These are phyloP conservation scores for Thaleichthys pacificus DNA, from an alignment of 2,797 vertebrate genomes.

Conservation along the genomic window DNA sequence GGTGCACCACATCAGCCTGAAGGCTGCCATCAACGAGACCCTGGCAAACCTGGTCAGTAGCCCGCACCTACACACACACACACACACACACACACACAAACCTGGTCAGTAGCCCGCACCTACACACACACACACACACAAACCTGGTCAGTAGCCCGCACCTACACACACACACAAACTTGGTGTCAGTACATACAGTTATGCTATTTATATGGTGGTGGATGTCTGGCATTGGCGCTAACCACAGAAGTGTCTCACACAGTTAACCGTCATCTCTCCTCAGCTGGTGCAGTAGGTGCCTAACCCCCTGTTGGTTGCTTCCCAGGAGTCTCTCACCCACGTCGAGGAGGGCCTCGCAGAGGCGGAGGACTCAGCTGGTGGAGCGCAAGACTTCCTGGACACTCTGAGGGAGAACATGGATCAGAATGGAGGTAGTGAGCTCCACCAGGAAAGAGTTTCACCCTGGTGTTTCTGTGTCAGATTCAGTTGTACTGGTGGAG, in stretches of 20 bases:
- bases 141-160: constrained; percentile 74
- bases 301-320: background rate
- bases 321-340: constrained; percentile 36
- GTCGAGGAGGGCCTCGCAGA: constrained; percentile 58
- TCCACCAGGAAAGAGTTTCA: too few relatives aligned
- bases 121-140: constrained; percentile 13
- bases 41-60: constrained; percentile 80
- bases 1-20: constrained; percentile 81
- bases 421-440: constrained; percentile 75
- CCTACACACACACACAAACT: background rate
- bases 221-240: too few relatives aligned
- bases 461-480: too few relatives aligned
- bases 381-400: constrained; percentile 74
- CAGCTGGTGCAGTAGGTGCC: background rate
- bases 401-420: constrained; percentile 81
- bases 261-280: background rate
- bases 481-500: too few relatives aligned
- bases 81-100: constrained; percentile 29
- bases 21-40: constrained; percentile 78
- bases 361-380: constrained; percentile 55
- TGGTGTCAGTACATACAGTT: background rate
- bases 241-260: background rate
- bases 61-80: background rate
- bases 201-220: too few relatives aligned
- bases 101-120: constrained; percentile 73